Percentiles rank a stretch among this genome's conserved stretches.
phyloP scores from a whole-genome alignment of 2,797 vertebrate species.

The Hirundo rustica region DNA sequence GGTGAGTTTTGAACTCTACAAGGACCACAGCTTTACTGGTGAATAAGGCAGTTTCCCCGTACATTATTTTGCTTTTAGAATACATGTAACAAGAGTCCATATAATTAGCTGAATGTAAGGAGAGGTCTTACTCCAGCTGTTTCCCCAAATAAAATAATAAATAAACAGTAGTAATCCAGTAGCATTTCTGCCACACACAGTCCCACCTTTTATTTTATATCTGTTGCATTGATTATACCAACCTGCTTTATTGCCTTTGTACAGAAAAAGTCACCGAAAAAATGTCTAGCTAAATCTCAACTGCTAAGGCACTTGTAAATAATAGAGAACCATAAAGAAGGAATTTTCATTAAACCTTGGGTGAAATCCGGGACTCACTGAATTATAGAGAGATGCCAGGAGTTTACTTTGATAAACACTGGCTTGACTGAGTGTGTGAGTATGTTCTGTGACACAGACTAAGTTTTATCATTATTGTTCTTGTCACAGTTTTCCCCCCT shows the following conservation, averaged over 20 bases:
- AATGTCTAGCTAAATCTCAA: background rate
- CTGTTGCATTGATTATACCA: background rate
- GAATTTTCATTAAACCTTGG: background rate
- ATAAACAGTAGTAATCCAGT: background rate
- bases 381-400: background rate
- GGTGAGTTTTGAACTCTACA: background rate
- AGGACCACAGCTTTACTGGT: background rate
- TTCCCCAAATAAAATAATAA: slow-evolving; percentile 15
- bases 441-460: background rate
- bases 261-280: background rate
- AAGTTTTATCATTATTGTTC: background rate
- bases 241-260: background rate
- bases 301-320: background rate
- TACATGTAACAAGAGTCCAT: background rate
- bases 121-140: background rate
- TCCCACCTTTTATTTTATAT: background rate
- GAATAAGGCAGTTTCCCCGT: background rate
- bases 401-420: background rate
- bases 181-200: background rate
- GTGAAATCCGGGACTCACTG: background rate
- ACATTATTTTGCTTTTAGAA: background rate
- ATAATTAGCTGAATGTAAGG: background rate
- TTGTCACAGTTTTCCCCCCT: background rate
- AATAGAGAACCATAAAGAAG: background rate
- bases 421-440: background rate